Percentiles rank a stretch among this genome's conserved stretches.
phyloP scores from a whole-genome alignment of 2,888 invertebrate genomes.

The Yponomeuta sedellus region DNA sequence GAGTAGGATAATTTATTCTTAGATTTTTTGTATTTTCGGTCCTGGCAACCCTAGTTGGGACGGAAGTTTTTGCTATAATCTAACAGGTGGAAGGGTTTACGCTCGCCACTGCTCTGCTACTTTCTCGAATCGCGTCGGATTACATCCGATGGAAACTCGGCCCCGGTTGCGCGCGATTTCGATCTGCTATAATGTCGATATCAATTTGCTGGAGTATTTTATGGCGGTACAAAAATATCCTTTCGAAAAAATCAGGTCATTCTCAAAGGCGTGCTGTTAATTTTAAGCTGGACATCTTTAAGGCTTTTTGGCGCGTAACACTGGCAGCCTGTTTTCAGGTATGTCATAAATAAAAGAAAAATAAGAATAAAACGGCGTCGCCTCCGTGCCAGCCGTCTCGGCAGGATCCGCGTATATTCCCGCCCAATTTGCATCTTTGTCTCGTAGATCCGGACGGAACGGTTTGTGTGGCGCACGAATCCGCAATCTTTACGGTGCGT shows the following conservation, averaged over 20 bases:
- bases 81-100: constrained; percentile 1
- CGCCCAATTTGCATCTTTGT: constrained; percentile 44
- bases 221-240: not conserved
- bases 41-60: not conserved
- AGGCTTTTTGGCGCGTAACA: constrained; percentile 16
- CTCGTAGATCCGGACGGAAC: constrained; percentile 1
- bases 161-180: not conserved
- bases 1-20: too few relatives aligned
- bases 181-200: not conserved
- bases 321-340: constrained; percentile 17
- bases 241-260: not conserved
- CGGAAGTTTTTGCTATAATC: not conserved
- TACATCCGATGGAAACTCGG: not conserved
- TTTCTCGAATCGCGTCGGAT: constrained; percentile 1
- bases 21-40: too few relatives aligned
- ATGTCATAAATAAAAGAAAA: constrained; percentile 18
- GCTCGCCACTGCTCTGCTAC: not conserved
- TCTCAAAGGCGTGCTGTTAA: not conserved
- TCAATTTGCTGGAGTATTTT: not conserved
- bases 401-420: constrained; percentile 57
- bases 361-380: constrained; percentile 6
- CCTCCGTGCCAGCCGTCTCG: constrained; percentile 19
- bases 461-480: constrained; percentile 32
- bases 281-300: constrained; percentile 2
- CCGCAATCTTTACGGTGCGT: constrained; percentile 67